Percentiles rank a stretch among this genome's conserved stretches.
Evolutionary conservation across 2,888 invertebrate species (phyloP).

Genomic region (Volucella bombylans): DNA sequence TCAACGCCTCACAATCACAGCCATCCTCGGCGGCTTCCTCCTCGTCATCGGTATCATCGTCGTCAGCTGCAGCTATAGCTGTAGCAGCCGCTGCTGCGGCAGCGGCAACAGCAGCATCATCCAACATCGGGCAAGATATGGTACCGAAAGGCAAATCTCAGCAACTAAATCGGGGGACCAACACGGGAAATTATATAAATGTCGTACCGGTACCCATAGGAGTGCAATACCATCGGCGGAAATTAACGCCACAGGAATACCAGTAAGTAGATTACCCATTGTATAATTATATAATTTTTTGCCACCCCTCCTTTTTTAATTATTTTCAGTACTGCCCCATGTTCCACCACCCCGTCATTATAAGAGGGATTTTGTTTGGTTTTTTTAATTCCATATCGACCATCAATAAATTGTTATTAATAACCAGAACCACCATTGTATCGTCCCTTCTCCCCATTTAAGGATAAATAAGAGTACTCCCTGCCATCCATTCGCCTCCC

Average conservation of each 20-base stretch:
- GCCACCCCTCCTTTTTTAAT: neutral
- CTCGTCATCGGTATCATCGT: conserved; percentile 76
- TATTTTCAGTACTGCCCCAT: neutral
- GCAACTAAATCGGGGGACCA: conserved; percentile 76
- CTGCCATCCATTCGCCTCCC: neutral
- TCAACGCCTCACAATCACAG: conserved; percentile 73
- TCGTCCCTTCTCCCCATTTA: neutral
- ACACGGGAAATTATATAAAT: conserved; percentile 81
- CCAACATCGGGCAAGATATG: conserved; percentile 74
- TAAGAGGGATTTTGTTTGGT: neutral
- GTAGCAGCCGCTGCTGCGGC: conserved; percentile 75
- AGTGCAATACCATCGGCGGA: conserved; percentile 82
- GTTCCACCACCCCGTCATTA: conserved; percentile 36
- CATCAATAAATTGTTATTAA: conserved; percentile 54
- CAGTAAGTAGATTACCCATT: conserved; percentile 78
- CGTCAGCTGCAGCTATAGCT: conserved; percentile 73
- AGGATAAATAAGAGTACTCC: no score
- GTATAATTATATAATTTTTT: conserved; percentile 29
- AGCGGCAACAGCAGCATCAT: conserved; percentile 68
- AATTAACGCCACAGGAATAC: conserved; percentile 81
- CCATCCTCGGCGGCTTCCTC: conserved; percentile 76
- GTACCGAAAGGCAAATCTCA: conserved; percentile 74
- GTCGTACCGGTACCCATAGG: conserved; percentile 81
- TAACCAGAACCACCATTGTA: conserved; percentile 7
- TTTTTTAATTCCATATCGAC: conserved; percentile 20